These are phyloP conservation scores for Scaptodrosophila latifasciaeformis DNA, from an alignment of 2,888 invertebrate genomes.

Conservation along the genomic window DNA sequence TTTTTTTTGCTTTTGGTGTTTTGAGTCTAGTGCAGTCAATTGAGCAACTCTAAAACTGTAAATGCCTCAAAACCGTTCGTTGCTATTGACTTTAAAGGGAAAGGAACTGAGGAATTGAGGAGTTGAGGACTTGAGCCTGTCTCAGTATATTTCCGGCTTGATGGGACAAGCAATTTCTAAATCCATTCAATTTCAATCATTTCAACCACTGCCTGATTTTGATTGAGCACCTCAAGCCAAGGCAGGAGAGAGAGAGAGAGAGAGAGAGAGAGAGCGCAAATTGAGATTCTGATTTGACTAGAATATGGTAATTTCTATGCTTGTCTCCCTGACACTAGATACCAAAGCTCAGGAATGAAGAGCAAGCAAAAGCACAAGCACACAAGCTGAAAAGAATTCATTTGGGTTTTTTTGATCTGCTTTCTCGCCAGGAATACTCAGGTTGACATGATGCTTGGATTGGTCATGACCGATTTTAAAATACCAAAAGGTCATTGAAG, in stretches of 20 bases:
- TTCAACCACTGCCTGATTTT: constrained; percentile 36
- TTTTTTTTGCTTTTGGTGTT: constrained; percentile 9
- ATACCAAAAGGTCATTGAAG: constrained; percentile 47
- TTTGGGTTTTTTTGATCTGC: constrained; percentile 8
- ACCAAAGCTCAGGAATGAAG: constrained; percentile 30
- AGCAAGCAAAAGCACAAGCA: constrained; percentile 9
- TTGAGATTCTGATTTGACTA: constrained; percentile 56
- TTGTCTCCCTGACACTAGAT: constrained; percentile 19
- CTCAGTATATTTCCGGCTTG: no score
- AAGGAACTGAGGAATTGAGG: no score
- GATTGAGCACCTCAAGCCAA: constrained; percentile 45
- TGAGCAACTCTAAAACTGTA: no score
- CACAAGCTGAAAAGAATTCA: constrained; percentile 17
- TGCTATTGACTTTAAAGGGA: no score
- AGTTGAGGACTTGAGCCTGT: no score
- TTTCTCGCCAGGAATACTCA: constrained; percentile 4
- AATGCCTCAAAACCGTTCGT: no score
- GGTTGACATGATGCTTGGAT: constrained; percentile 28
- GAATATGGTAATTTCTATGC: constrained; percentile 56
- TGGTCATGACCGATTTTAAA: constrained; percentile 16
- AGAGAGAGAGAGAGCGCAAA: no score
- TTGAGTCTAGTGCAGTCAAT: background rate
- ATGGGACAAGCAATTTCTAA: no score
- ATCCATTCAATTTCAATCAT: constrained; percentile 34
- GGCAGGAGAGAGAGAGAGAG: no score